Percentiles rank a stretch among this genome's conserved stretches.
These are phyloP conservation scores for Labroides dimidiatus DNA, from an alignment of 2,797 vertebrate species.

Conservation along the genomic window DNA sequence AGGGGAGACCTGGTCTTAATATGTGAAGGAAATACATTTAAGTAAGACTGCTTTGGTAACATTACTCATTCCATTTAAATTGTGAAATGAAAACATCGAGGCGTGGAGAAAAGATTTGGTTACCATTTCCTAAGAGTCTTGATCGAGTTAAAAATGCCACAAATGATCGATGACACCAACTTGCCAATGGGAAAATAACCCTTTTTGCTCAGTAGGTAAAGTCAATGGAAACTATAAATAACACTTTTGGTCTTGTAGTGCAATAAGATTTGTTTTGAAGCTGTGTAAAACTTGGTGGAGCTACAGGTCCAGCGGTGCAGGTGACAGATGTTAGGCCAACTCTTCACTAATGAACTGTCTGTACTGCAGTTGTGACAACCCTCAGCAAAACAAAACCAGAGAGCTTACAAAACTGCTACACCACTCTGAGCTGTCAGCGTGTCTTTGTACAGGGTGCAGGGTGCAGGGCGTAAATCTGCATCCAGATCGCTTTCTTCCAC, in stretches of 20 bases:
- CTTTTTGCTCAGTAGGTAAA: background rate
- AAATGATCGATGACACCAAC: constrained; percentile 19
- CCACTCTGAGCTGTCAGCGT: constrained; percentile 1
- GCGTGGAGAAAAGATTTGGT: constrained; percentile 27
- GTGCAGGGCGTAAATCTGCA: background rate
- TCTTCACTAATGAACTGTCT: constrained; percentile 38
- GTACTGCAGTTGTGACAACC: constrained; percentile 30
- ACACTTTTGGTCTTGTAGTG: background rate
- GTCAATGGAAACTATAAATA: background rate
- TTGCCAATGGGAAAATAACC: constrained; percentile 11
- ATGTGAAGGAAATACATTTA: constrained; percentile 46
- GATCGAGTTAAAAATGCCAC: constrained; percentile 33
- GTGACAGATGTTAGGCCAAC: constrained; percentile 43
- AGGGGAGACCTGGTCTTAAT: constrained; percentile 65
- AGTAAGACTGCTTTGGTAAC: constrained; percentile 41
- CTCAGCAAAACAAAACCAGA: constrained; percentile 26
- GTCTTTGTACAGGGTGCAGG: background rate
- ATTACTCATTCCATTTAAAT: constrained; percentile 59
- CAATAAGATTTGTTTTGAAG: background rate
- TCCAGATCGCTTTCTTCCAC: background rate
- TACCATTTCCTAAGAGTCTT: constrained; percentile 51
- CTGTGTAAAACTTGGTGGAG: constrained; percentile 9
- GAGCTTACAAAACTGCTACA: constrained; percentile 7
- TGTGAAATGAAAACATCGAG: constrained; percentile 54
- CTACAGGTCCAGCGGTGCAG: constrained; percentile 12